Percentiles rank a stretch among this genome's conserved stretches.
These are phyloP conservation scores for Lasioglossum baleicum DNA, from an alignment of 1,140 invertebrate genomes.

Conservation along the genomic window DNA sequence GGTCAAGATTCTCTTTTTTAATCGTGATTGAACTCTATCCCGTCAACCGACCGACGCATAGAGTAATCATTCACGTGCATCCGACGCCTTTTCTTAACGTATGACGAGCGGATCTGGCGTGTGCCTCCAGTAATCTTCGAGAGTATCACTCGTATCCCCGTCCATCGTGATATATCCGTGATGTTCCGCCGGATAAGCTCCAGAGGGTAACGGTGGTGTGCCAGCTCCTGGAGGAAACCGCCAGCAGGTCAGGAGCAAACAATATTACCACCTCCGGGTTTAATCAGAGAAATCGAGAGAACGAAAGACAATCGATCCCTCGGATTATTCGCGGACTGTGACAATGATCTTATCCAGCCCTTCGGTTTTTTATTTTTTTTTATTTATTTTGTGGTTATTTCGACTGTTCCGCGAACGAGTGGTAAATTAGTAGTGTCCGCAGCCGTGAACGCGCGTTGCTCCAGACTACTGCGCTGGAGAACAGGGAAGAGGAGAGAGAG, in stretches of 20 bases:
- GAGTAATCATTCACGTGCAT: not conserved
- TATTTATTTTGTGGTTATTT: too few species aligned
- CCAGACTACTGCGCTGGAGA: constrained; percentile 72
- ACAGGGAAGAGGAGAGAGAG: constrained; percentile 69
- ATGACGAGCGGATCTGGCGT: not conserved
- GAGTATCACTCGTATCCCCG: constrained; percentile 11
- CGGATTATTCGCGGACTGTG: not conserved
- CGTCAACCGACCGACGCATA: not conserved
- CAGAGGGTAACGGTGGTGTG: constrained; percentile 16
- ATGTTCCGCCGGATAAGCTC: constrained; percentile 9
- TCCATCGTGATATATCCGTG: constrained; percentile 24
- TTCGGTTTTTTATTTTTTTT: too few species aligned
- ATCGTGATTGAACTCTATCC: not conserved
- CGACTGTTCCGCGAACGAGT: constrained; percentile 7
- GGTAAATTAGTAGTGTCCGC: constrained; percentile 50
- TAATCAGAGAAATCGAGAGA: constrained; percentile 3
- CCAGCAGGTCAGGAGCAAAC: not conserved
- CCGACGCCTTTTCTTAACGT: not conserved
- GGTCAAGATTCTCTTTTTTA: too few species aligned
- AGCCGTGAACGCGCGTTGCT: constrained; percentile 73
- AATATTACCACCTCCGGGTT: not conserved
- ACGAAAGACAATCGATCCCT: not conserved
- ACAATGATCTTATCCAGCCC: constrained; percentile 8
- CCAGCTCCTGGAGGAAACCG: constrained; percentile 4
- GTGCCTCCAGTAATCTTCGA: constrained; percentile 4